These are phyloP conservation scores for Elegia similella DNA, from an alignment of 2,888 invertebrate genomes.

Conservation along the genomic window DNA sequence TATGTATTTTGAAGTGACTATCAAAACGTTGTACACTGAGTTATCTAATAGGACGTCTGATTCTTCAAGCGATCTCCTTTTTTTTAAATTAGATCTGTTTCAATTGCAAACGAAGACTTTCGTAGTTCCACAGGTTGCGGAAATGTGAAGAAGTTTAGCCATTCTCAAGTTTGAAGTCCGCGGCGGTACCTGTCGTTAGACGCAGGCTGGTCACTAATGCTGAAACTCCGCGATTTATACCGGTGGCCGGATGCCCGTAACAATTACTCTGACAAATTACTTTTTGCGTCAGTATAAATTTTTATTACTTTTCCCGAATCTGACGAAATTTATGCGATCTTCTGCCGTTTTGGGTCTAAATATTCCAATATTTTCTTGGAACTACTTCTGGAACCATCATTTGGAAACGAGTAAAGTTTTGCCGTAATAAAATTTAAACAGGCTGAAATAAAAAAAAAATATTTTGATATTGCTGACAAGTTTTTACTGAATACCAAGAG, in stretches of 20 bases:
- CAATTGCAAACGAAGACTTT: not conserved
- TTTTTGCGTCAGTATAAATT: conserved; percentile 56
- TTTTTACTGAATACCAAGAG: too few relatives aligned
- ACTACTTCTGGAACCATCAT: not conserved
- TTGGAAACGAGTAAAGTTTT: not conserved
- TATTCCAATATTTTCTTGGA: conserved; percentile 14
- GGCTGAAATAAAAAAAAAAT: too few relatives aligned
- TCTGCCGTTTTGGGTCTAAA: conserved; percentile 19
- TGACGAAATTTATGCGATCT: conserved; percentile 23
- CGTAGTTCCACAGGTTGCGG: conserved; percentile 20
- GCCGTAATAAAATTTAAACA: not conserved
- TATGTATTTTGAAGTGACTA: too few relatives aligned
- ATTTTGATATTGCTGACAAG: too few relatives aligned
- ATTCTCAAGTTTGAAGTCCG: conserved; percentile 58
- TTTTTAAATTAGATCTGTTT: too few relatives aligned
- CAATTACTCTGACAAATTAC: conserved; percentile 67
- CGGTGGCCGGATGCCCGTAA: conserved; percentile 67
- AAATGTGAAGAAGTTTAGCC: conserved; percentile 70
- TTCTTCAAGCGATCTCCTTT: too few relatives aligned
- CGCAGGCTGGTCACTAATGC: conserved; percentile 48
- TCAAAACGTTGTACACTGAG: too few relatives aligned
- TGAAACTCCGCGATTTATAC: conserved; percentile 72
- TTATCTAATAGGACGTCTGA: too few relatives aligned
- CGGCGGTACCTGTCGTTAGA: conserved; percentile 65
- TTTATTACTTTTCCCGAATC: conserved; percentile 43